These are phyloP conservation scores for Lottia scabra DNA, from an alignment of 2,888 invertebrate genomes.

Conservation along the genomic window DNA sequence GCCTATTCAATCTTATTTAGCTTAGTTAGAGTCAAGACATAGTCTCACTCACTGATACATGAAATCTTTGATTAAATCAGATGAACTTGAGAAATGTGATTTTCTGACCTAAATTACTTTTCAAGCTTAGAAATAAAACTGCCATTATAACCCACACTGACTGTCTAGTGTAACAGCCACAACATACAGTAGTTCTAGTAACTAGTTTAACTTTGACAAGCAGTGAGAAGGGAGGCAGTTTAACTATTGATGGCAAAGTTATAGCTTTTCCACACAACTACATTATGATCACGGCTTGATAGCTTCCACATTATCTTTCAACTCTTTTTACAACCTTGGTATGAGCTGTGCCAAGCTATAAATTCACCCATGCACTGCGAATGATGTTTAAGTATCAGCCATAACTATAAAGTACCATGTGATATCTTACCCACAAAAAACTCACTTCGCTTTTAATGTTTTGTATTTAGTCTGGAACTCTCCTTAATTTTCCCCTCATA, in stretches of 20 bases:
- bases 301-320: conserved; percentile 2
- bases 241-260: background rate
- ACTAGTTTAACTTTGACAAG: background rate
- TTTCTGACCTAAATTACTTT: no score
- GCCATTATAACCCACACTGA: no score
- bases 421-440: background rate
- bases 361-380: conserved; percentile 22
- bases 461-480: background rate
- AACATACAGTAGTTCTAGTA: no score
- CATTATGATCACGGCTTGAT: background rate
- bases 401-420: conserved; percentile 4
- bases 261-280: conserved; percentile 1
- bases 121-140: no score
- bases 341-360: conserved; percentile 22
- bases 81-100: no score
- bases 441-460: background rate
- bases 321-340: conserved; percentile 2
- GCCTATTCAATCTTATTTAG: no score
- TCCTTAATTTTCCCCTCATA: background rate
- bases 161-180: no score
- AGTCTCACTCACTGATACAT: no score
- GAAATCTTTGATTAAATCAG: no score
- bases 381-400: conserved; percentile 15
- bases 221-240: no score
- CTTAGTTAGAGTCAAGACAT: no score